These are phyloP conservation scores for Herminia tarsipennalis DNA, from an alignment of 2,888 invertebrate species.

Conservation along the genomic window DNA sequence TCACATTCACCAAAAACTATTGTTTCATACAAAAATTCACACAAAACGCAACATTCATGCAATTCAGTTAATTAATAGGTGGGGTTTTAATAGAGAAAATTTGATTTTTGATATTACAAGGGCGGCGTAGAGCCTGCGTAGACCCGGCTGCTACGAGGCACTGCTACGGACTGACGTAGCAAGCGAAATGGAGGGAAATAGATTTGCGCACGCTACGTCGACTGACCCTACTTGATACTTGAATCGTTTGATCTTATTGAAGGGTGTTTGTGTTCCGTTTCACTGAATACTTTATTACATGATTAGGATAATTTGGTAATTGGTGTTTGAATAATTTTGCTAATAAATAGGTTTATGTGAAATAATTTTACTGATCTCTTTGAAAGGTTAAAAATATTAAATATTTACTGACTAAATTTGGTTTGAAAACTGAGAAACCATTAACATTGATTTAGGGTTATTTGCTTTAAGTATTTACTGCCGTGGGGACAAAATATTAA, in stretches of 20 bases:
- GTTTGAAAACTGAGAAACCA: no score
- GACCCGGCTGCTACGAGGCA: constrained; percentile 50
- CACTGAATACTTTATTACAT: constrained; percentile 2
- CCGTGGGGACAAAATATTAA: no score
- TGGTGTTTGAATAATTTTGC: neutral
- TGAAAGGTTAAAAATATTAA: no score
- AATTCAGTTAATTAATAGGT: constrained; percentile 13
- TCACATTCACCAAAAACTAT: constrained; percentile 3
- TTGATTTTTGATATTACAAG: constrained; percentile 47
- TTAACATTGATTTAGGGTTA: no score
- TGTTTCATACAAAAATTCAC: constrained; percentile 6
- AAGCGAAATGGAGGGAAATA: constrained; percentile 48
- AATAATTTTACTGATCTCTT: no score
- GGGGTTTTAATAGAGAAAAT: constrained; percentile 63
- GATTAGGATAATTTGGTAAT: neutral
- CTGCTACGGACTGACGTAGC: constrained; percentile 73
- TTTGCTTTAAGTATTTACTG: no score
- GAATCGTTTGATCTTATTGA: constrained; percentile 15
- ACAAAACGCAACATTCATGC: constrained; percentile 7
- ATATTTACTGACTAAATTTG: no score
- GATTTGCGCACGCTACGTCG: constrained; percentile 58
- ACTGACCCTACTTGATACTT: constrained; percentile 27
- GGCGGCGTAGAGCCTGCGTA: constrained; percentile 43
- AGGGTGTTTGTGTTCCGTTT: neutral
- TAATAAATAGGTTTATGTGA: no score